Evolutionary conservation across 2,888 invertebrate species (phyloP), one percentile per base, ranked within the genome.

Genomic region (Watsonalla cultraria): DNA sequence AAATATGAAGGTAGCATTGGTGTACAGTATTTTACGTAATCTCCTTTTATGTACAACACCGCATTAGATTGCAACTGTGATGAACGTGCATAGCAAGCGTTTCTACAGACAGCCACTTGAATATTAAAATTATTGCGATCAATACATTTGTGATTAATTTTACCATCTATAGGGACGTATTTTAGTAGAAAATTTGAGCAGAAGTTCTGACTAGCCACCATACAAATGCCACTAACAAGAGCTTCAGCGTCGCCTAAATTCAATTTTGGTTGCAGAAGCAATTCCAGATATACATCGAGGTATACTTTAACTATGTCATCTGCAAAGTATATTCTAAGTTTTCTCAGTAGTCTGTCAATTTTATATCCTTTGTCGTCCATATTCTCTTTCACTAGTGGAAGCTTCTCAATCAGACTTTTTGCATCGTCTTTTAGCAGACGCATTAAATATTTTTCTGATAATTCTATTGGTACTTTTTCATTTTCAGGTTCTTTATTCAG

Each of bases 81-180:
- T 5, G 76, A 76, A 6, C 79, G 65, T 2, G 80, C 72, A 49
- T 65, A 70, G 56, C 66, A 63, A 8, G 64, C 66, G 45, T 64
- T 71, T 5, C 70, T 64, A 58, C 82, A 80, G 52, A 82, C 79
- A 5, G 61, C 62, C 60, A 67, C 60, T 62, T 74, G 81, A 24
- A 72, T 71, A 13, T 33, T 56, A 53, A 37, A 76, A 59, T n/a
- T 70, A 13, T 14, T 61, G 59, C n/a, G 39, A 53, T 71, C 66
- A 46, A 72, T 66, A 9, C 61, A 65, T 24, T 51, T 59, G 49
- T 75, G 64, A 35, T 76, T 68, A 52, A 82, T 78, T 70, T 80
- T 80, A 6, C 65, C 15, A 13, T 67, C 66, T 13, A 15, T 39
- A 2, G 84, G 84, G 6, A 57, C 65, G 65, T 80, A 68, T 53